Base-by-base conservation (phyloP, 37 sponge, comb jelly and placozoan genomes). In the Chondrosia reniformis region DNA sequence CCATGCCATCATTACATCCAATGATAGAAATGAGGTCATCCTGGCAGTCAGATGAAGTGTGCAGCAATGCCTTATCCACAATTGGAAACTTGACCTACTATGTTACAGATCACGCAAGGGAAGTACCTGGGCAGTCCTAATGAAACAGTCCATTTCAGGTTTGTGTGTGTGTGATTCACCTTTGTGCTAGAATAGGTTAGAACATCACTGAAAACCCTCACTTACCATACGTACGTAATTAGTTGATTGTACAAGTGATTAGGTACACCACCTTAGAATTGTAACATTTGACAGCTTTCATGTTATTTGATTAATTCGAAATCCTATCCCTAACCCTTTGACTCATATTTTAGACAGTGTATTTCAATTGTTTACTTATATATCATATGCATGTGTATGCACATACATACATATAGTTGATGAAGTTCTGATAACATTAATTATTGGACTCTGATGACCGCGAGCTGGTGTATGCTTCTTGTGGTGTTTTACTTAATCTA, bases 401-500 rank as follows among this genome's bases (percentile, higher is more conserved):
- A n/a, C n/a, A n/a, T n/a, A 46, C 10, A 9, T 30, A 31, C n/a
- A n/a, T 73, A 27, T 63, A 94, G 95, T 94, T 45, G 89, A 79
- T 79, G 85, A 87, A 41, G 33, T 92, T 46, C 46, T 95, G 81
- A 45, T 92, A 7, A 76, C 87, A 4, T 56, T n/a, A n/a, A n/a
- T n/a, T 95, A 33, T 63, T 92, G 63, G 97, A 96, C 80, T 86
- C 94, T 74, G 90, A 71, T 19, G 71, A 81, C 15, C 34, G 84
- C 33, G 97, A 96, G 59, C 33, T 92, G 81, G 94, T 96, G 38
- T 96, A 83, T 63, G 79, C 83, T 33, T 55, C 87, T 31, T 96
- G 97, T 80, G 97, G 97, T 21, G 88, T 96, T 3, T 79, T 96
- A 45, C 42, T 96, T 66, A 96, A 96, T 72, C 61, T 96, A 41